Evolutionary conservation across 2,888 invertebrate species (phyloP), one percentile per base, ranked within the genome.

Genomic region (Odiellus spinosus): DNA sequence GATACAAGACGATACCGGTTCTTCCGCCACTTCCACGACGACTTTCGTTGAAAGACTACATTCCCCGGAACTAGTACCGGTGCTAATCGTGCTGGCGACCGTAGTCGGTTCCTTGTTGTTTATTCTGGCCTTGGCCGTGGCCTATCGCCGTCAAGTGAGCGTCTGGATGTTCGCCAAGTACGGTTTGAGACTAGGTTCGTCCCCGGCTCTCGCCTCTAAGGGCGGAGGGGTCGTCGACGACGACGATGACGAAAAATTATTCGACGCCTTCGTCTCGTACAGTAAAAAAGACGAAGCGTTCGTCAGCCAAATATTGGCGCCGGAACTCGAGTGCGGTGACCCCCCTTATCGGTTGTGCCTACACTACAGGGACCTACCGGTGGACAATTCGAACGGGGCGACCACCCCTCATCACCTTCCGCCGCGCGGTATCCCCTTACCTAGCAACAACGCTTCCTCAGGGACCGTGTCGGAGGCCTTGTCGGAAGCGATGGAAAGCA

Each of bases 151-250:
- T 67, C 80, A 80, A 66, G 74, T 84, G 69, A 73, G 81, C 59
- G 81, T 84, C 52, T 83, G 82, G 80, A 78, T 62, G 58, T 80
- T 82, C 68, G 77, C 83, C 45, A 76, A 77, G 59, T 85, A 81
- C 65, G 84, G 84, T 35, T 74, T 84, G 44, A 72, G 85, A 55
- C 68, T 85, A 53, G 78, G 80, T 60, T 71, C 78, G 57, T 72
- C 40, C 8, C 35, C 34, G 2, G 42, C 47, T 4, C 33, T 47
- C 8, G 18, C 46, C 11, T 35, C 46, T 15, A 45, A 49, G 5
- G 32, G 49, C 8, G 49, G 47, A 5, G 47, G 49, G 11, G 26
- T 26, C 5, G 26, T 26, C 26, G 26, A 26, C 26, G 26, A 26
- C 26, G 26, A 26, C 26, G 56, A 54, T 42, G 56, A 56, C 15